Conservation (phyloP, 2,797 vertebrate genomes). For the Cirrhinus mrigala region DNA sequence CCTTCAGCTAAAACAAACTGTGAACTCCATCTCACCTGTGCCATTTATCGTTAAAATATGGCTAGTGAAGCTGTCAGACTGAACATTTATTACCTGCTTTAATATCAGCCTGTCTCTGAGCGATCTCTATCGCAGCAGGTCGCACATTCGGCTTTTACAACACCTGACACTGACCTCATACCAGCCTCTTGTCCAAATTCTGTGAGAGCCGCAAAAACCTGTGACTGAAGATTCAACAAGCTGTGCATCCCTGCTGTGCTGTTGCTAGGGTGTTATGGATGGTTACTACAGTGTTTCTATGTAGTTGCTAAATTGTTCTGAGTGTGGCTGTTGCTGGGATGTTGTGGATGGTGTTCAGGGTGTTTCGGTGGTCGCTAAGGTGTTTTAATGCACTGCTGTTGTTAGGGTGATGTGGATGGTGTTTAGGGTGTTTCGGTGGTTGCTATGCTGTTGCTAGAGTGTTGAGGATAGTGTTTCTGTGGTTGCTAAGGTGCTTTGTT, state of each 20-base stretch:
- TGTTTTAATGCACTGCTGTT: no score
- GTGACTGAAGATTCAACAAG: neutral
- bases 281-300: neutral
- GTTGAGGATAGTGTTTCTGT: neutral
- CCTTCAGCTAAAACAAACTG: slow-evolving; percentile 58
- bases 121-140: slow-evolving; percentile 31
- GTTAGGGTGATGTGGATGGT: neutral
- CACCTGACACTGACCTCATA: neutral
- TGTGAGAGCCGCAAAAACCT: neutral
- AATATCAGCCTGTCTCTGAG: slow-evolving; percentile 47
- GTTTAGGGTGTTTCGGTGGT: neutral
- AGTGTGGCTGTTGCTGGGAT: neutral
- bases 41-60: slow-evolving; percentile 56
- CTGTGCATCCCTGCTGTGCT: neutral
- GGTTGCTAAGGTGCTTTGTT: no score
- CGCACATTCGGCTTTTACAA: slow-evolving; percentile 28
- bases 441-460: neutral
- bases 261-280: neutral
- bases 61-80: slow-evolving; percentile 48
- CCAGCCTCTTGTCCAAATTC: slow-evolving; percentile 4
- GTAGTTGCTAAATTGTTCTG: neutral
- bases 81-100: slow-evolving; percentile 52
- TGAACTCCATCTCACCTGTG: slow-evolving; percentile 47
- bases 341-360: no score
- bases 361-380: neutral